phyloP scores from a whole-genome alignment of 2,797 vertebrate genomes.

The Tokudaia tokunoshimensis region DNA sequence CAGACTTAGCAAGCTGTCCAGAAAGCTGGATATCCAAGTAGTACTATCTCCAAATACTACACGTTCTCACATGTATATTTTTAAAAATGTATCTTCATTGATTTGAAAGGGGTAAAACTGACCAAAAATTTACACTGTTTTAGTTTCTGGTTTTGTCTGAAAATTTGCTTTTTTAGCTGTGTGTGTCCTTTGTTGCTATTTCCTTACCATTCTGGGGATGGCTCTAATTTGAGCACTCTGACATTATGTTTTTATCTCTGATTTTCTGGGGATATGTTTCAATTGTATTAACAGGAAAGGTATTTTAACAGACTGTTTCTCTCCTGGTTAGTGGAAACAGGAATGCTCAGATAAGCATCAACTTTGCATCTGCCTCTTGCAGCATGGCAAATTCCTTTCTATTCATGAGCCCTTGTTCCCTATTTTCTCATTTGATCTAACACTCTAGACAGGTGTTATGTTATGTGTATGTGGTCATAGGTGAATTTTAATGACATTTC shows the following conservation, averaged over 20 bases:
- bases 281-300: constrained; percentile 35
- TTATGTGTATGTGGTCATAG: constrained; percentile 75
- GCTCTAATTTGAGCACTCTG: background rate
- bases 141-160: background rate
- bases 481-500: constrained; percentile 89
- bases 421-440: constrained; percentile 66
- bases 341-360: constrained; percentile 39
- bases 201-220: background rate
- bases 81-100: background rate
- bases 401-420: background rate
- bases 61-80: background rate
- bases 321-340: constrained; percentile 47
- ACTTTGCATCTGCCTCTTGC: background rate
- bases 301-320: constrained; percentile 30
- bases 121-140: background rate
- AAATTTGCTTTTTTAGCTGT: constrained; percentile 41
- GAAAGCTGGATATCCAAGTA: background rate
- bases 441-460: constrained; percentile 61
- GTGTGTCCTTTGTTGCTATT: background rate
- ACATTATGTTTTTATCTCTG: background rate
- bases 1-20: background rate
- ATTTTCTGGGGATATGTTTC: constrained; percentile 31
- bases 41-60: background rate
- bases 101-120: constrained; percentile 10
- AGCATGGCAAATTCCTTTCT: constrained; percentile 39